phyloP scores from a whole-genome alignment of 2,113 vertebrate species.

The Myocastor coypus region DNA sequence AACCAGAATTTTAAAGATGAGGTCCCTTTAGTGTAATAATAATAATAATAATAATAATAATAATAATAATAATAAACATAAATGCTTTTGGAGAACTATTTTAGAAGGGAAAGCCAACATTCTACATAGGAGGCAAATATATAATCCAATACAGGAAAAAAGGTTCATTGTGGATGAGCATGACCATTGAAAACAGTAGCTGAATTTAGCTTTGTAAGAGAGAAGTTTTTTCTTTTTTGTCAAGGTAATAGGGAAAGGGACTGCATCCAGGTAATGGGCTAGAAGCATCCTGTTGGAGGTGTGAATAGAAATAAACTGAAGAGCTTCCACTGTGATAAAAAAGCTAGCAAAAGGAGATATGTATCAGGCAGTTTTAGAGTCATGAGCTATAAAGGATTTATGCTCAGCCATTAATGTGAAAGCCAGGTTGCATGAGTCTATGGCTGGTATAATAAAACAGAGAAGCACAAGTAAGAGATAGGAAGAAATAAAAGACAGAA shows the following conservation, averaged over 20 bases:
- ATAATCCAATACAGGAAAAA: background rate
- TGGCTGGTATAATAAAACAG: background rate
- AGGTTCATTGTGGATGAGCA: too few species aligned
- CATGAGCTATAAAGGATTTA: background rate
- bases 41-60: too few species aligned
- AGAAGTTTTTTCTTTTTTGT: background rate
- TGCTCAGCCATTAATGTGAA: background rate
- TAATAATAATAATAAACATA: too few species aligned
- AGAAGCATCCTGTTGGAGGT: background rate
- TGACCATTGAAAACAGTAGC: background rate
- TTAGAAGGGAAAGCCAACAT: background rate
- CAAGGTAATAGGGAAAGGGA: background rate
- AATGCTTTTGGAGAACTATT: background rate
- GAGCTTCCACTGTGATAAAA: background rate
- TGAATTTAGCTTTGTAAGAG: background rate
- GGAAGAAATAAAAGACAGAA: background rate
- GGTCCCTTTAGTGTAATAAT: background rate
- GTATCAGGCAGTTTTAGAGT: background rate
- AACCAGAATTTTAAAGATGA: background rate
- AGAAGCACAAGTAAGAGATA: background rate
- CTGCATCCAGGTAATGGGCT: too few species aligned
- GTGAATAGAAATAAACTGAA: background rate
- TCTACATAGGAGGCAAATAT: background rate
- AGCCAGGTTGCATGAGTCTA: background rate
- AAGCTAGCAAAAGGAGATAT: background rate